Conservation (phyloP, 2,113 vertebrate genomes). For the Sminthopsis crassicaudata region DNA sequence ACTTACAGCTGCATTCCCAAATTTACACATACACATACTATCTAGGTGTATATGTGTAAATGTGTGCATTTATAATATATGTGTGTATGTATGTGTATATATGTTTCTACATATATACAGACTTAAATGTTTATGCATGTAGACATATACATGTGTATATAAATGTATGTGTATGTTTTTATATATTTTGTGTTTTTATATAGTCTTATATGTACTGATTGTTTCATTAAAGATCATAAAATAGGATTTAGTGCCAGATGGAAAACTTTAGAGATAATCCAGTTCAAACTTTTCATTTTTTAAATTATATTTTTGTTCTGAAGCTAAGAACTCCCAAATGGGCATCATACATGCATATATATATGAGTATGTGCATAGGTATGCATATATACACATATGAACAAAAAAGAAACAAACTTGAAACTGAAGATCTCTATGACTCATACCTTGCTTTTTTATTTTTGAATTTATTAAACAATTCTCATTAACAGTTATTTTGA, state of each 20-base stretch:
- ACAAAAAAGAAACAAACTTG: not conserved
- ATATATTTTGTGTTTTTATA: not conserved
- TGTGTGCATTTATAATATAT: not conserved
- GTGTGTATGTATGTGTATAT: not conserved
- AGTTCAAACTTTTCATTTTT: not conserved
- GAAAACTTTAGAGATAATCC: not conserved
- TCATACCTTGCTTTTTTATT: not conserved
- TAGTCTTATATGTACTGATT: not conserved
- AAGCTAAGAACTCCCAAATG: not conserved
- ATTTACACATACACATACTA: too few relatives aligned
- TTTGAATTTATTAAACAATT: not conserved
- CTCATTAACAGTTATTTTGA: constrained; percentile 82
- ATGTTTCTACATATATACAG: not conserved
- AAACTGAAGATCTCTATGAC: not conserved
- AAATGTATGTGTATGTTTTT: not conserved
- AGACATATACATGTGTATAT: not conserved
- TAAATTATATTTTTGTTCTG: not conserved
- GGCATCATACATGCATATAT: not conserved
- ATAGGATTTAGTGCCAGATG: not conserved
- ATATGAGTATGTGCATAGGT: not conserved
- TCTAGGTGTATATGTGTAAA: too few relatives aligned
- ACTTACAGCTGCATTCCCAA: not conserved
- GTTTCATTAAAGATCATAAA: not conserved
- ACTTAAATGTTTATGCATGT: not conserved
- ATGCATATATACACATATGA: not conserved